These are phyloP conservation scores for Tylochromis polylepis DNA, from an alignment of 2,113 vertebrate species.

Conservation along the genomic window DNA sequence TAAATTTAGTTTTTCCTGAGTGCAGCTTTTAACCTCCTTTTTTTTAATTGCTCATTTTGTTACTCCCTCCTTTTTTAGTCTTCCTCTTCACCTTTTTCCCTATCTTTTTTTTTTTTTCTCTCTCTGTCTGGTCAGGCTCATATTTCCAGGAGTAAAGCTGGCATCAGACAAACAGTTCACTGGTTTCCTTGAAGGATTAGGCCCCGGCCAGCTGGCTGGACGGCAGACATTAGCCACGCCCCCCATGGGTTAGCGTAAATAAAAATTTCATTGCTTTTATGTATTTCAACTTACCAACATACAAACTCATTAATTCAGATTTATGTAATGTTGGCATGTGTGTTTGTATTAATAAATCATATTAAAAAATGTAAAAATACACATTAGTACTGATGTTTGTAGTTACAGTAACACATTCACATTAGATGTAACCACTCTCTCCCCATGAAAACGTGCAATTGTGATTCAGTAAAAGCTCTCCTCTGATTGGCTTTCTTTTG, in stretches of 20 bases:
- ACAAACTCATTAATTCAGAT: not conserved
- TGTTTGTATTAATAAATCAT: not conserved
- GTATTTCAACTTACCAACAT: not conserved
- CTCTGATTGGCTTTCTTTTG: conserved; percentile 3
- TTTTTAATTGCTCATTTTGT: conserved; percentile 36
- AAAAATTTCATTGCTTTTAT: not conserved
- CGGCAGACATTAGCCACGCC: conserved; percentile 95
- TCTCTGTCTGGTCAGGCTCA: conserved; percentile 73
- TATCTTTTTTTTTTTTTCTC: conserved; percentile 7
- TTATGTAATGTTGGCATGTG: not conserved
- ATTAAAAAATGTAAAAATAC: not conserved
- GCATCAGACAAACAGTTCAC: conserved; percentile 94
- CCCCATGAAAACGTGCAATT: not conserved
- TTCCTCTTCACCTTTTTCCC: not conserved
- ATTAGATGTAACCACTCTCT: not conserved
- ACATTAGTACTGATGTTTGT: not conserved
- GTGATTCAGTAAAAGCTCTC: not conserved
- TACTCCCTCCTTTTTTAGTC: not conserved
- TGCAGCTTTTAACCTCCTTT: not conserved
- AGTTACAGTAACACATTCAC: too few species aligned
- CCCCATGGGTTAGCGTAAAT: conserved; percentile 84
- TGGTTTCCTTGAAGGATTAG: conserved; percentile 93
- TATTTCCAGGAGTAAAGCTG: conserved; percentile 92
- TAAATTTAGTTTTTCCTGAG: not conserved
- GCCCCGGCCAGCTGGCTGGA: conserved; percentile 92